Evolutionary conservation across 2,113 vertebrate genomes (phyloP).

Genomic region (Atractosteus spatula): DNA sequence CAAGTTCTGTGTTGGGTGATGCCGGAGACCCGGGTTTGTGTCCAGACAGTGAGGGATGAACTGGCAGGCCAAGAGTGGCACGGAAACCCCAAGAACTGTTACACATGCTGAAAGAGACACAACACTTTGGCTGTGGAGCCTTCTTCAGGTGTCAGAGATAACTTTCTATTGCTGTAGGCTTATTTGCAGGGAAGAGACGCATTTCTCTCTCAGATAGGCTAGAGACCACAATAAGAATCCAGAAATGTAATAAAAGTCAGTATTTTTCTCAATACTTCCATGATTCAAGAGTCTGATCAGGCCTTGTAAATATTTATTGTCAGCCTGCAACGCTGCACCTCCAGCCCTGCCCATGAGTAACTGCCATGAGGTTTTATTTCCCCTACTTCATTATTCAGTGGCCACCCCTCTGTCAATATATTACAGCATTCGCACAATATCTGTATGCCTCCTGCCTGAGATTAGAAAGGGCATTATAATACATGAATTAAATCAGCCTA

Average conservation of each 20-base stretch:
- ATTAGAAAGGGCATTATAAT: neutral
- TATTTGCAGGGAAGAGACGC: no score
- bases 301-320: constrained; percentile 16
- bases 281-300: neutral
- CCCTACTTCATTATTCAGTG: constrained; percentile 11
- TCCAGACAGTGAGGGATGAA: no score
- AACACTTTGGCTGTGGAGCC: no score
- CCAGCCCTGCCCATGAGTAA: constrained; percentile 7
- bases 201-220: no score
- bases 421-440: constrained; percentile 1
- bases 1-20: no score
- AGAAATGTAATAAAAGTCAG: neutral
- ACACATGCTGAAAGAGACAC: no score
- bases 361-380: neutral
- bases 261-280: neutral
- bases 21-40: no score
- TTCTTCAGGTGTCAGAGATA: no score
- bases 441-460: neutral
- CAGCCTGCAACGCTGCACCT: neutral
- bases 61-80: no score
- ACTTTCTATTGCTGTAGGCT: no score
- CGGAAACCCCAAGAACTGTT: no score
- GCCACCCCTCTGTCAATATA: neutral
- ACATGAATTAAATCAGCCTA: constrained; percentile 1
- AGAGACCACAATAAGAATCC: no score